Evolutionary conservation across 2,113 vertebrate genomes (phyloP).

Genomic region (Henicopernis longicauda): DNA sequence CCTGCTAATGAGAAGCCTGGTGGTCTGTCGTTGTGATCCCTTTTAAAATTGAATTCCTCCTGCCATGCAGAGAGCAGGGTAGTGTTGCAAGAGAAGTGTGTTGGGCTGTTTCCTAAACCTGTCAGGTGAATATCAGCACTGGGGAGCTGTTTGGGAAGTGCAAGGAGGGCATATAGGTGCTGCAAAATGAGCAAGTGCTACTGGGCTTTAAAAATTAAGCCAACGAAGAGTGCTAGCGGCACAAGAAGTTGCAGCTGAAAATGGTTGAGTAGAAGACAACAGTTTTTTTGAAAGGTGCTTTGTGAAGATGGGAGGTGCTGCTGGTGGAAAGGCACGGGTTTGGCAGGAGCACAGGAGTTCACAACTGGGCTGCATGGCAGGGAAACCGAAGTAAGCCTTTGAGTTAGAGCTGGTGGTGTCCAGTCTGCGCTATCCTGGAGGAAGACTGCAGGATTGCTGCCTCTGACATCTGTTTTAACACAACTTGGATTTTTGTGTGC

Average conservation of each 20-base stretch:
- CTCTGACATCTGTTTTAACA: neutral
- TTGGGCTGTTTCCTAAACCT: neutral
- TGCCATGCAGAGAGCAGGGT: neutral
- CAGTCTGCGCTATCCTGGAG: neutral
- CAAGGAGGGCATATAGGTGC: rapidly evolving
- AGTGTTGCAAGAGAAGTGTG: neutral
- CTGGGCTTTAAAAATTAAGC: neutral
- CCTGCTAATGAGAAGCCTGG: neutral
- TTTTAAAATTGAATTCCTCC: neutral
- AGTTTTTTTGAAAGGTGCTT: neutral
- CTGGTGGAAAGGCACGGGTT: neutral
- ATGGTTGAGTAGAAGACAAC: neutral
- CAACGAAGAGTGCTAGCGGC: neutral
- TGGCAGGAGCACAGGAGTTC: neutral
- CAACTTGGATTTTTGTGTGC: neutral
- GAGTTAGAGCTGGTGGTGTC: neutral
- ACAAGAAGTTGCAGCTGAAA: neutral
- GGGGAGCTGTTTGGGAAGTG: neutral
- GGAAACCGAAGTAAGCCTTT: neutral
- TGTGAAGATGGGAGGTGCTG: neutral
- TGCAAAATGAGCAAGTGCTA: neutral
- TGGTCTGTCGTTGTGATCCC: neutral
- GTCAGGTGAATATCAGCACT: neutral
- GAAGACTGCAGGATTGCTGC: neutral
- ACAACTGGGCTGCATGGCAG: neutral